phyloP scores from a whole-genome alignment of 2,888 invertebrate genomes.

The Pandemis cinnamomeana region DNA sequence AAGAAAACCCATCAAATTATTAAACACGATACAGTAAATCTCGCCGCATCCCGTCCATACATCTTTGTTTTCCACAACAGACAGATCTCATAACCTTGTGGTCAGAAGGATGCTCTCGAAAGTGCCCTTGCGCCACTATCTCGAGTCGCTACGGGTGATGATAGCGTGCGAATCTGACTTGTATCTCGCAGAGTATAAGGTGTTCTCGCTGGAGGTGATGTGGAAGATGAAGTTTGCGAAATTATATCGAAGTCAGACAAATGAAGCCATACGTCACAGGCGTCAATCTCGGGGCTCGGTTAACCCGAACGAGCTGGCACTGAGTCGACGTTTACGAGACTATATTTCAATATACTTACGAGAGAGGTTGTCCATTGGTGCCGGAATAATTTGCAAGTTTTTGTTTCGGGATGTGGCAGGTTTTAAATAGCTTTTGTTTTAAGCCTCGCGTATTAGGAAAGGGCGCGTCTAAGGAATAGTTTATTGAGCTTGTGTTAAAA shows the following conservation, averaged over 20 bases:
- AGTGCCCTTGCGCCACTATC: slow-evolving; percentile 50
- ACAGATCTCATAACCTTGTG: slow-evolving; percentile 77
- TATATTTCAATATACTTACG: slow-evolving; percentile 84
- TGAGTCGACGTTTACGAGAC: slow-evolving; percentile 76
- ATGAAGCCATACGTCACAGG: slow-evolving; percentile 80
- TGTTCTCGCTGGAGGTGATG: neutral
- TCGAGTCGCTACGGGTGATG: slow-evolving; percentile 41
- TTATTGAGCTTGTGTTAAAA: slow-evolving; percentile 18
- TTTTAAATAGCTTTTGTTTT: slow-evolving; percentile 3
- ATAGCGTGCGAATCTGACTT: slow-evolving; percentile 44
- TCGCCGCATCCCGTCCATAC: slow-evolving; percentile 65
- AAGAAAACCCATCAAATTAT: slow-evolving; percentile 46
- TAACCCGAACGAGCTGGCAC: slow-evolving; percentile 69
- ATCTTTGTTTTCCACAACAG: slow-evolving; percentile 79
- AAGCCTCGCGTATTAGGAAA: slow-evolving; percentile 1
- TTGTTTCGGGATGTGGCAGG: neutral
- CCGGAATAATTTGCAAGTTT: slow-evolving; percentile 45
- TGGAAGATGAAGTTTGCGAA: slow-evolving; percentile 54
- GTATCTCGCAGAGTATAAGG: slow-evolving; percentile 44
- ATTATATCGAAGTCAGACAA: slow-evolving; percentile 80
- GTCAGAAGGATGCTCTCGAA: slow-evolving; percentile 70
- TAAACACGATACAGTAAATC: slow-evolving; percentile 72
- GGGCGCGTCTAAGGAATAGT: slow-evolving; percentile 13
- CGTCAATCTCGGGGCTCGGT: slow-evolving; percentile 74
- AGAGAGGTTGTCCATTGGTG: slow-evolving; percentile 64